Evolutionary conservation across 2,888 invertebrate genomes (phyloP), one percentile per base, ranked within the genome.

Genomic region (Cenopis cana): DNA sequence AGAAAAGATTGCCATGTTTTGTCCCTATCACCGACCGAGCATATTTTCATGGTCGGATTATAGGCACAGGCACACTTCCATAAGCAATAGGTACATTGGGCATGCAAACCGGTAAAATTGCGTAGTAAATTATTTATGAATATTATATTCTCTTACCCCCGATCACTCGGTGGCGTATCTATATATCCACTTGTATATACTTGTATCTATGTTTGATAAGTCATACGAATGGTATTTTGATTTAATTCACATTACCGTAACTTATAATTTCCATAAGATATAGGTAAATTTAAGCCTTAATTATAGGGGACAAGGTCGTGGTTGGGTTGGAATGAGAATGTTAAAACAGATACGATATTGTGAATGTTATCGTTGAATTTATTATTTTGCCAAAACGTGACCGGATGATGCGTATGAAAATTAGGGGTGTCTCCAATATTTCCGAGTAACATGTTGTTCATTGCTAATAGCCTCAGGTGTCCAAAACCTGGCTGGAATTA

Each of bases 381-480:
- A 62, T 69, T 61, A 61, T 61, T 55, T 55, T 61, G 60, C 54
- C 36, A n/a, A 14, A 9, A 54, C 60, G 55, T 56, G 54, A 49
- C 49, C 14, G 46, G 55, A 62, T 55, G 55, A 62, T 56, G 61
- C 29, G 61, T 55, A 49, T 69, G 49, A 62, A 61, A 49, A 49
- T 36, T 12, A 69, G 68, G 68, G 55, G 12, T 62, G 55, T 33
- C 55, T 33, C 29, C n/a, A 20, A 12, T 59, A 41, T 41, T 41
- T 38, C 11, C 5, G 24, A n/a, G 55, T 41, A 18, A 18, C 5
- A 24, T 46, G 20, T 24, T 24, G 8, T 41, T 6, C 10, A n/a
- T n/a, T 24, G 8, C 6, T 12, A 52, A 20, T 20, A 24, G 14
- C 54, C 29, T 14, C 24, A 24, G 14, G 14, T 18, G 20, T 52